Percentiles rank a stretch among this genome's conserved stretches.
Evolutionary conservation across 2,888 invertebrate species (phyloP).

Genomic region (Nomada goodeniana): DNA sequence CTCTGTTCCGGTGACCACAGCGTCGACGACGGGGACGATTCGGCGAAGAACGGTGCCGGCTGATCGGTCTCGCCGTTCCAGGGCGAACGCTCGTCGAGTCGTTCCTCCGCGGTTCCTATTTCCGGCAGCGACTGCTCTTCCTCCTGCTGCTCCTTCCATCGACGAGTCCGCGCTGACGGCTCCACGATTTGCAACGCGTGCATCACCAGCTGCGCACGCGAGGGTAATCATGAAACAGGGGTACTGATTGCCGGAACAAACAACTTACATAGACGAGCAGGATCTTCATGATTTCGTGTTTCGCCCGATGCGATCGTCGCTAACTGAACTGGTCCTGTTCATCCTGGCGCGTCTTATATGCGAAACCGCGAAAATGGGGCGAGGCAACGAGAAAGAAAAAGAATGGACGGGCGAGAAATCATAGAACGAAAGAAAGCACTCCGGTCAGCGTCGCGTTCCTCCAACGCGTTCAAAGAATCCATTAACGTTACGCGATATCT

Average conservation of each 20-base stretch:
- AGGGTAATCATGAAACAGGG: too few species aligned
- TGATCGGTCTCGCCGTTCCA: neutral
- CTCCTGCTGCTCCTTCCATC: neutral
- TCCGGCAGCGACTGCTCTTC: neutral
- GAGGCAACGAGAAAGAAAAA: neutral
- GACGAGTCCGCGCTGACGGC: neutral
- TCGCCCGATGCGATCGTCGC: neutral
- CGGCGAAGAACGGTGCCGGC: neutral
- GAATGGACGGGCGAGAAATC: too few species aligned
- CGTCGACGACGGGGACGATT: neutral
- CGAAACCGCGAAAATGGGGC: neutral
- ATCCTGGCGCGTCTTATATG: slow-evolving; percentile 23
- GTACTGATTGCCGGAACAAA: too few species aligned
- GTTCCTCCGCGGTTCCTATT: neutral
- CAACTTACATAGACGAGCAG: slow-evolving; percentile 67
- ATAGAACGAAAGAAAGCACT: neutral
- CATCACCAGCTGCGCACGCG: neutral
- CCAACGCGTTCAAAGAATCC: slow-evolving; percentile 67
- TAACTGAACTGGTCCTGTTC: slow-evolving; percentile 1
- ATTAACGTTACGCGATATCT: slow-evolving; percentile 77
- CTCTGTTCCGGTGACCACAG: neutral
- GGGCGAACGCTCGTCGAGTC: neutral
- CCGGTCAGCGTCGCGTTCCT: slow-evolving; percentile 12
- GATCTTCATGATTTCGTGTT: slow-evolving; percentile 59
- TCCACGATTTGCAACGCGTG: neutral